Evolutionary conservation across 2,888 invertebrate genomes (phyloP).

Genomic region (Galerucella nymphaeae): DNA sequence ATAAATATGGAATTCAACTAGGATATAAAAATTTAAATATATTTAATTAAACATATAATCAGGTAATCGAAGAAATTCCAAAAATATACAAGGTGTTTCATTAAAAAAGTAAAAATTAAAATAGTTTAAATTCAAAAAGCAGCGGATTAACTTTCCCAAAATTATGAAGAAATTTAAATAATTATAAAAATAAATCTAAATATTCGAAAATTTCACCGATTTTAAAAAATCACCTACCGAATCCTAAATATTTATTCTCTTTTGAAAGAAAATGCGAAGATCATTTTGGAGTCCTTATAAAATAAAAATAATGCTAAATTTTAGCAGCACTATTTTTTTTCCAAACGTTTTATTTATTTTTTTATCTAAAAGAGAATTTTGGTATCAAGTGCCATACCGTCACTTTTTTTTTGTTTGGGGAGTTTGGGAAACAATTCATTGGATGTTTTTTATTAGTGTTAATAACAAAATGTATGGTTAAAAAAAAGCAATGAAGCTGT

Average conservation of each 20-base stretch:
- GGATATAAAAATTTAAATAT: too few species aligned
- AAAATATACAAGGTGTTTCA: too few species aligned
- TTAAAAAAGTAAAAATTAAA: background rate
- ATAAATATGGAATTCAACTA: too few species aligned
- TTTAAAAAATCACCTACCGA: background rate
- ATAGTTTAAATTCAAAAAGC: background rate
- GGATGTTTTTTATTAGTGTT: conserved; percentile 58
- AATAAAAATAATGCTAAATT: conserved; percentile 41
- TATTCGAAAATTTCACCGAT: background rate
- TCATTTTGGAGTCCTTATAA: conserved; percentile 44
- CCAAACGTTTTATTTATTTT: conserved; percentile 34
- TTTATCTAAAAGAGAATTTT: conserved; percentile 53
- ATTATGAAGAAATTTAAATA: background rate
- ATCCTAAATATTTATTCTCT: background rate
- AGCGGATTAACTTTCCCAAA: background rate
- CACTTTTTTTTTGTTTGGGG: conserved; percentile 26
- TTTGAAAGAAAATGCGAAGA: conserved; percentile 38
- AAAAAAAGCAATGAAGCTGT: conserved; percentile 61
- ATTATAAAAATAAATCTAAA: background rate
- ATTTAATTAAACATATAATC: too few species aligned
- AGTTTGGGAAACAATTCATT: conserved; percentile 59
- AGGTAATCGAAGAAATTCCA: too few species aligned
- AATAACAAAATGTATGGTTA: conserved; percentile 62
- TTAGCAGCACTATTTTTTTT: conserved; percentile 38
- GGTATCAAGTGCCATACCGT: conserved; percentile 65